Conservation (phyloP, 2,888 invertebrate species). For the Physocephala rufipes region DNA sequence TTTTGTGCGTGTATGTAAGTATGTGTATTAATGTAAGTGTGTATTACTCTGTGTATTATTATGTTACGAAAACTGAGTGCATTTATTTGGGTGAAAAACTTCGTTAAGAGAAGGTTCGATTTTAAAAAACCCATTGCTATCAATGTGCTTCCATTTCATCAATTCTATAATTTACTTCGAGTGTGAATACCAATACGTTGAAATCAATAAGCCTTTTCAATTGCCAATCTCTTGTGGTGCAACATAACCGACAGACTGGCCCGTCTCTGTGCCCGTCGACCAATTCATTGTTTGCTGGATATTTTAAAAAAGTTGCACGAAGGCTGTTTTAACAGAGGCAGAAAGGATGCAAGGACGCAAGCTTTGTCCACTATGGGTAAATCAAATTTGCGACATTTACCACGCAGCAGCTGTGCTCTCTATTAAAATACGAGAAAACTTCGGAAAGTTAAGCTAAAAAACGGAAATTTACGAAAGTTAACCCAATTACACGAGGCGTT, state of each 20-base stretch:
- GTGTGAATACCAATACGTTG: background rate
- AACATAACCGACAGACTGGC: background rate
- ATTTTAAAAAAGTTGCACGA: conserved; percentile 5
- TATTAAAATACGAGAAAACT: background rate
- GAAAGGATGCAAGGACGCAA: background rate
- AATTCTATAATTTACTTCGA: background rate
- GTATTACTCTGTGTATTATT: conserved; percentile 3
- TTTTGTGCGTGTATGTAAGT: background rate
- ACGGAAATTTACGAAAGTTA: background rate
- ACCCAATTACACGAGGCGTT: too few species aligned
- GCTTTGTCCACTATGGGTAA: conserved; percentile 8
- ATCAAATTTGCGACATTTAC: conserved; percentile 14
- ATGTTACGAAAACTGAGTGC: background rate
- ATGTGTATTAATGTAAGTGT: background rate
- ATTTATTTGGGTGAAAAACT: background rate
- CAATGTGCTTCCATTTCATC: background rate
- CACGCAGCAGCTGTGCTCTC: background rate
- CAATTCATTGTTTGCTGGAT: background rate
- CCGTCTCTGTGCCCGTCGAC: too few species aligned
- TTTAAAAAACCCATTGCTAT: too few species aligned
- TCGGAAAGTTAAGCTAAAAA: conserved; percentile 5
- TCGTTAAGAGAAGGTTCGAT: too few species aligned
- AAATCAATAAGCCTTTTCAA: background rate
- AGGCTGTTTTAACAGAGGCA: background rate
- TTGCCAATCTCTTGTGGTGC: background rate